phyloP scores from a whole-genome alignment of 2,113 vertebrate species.

The Cacatua alba region DNA sequence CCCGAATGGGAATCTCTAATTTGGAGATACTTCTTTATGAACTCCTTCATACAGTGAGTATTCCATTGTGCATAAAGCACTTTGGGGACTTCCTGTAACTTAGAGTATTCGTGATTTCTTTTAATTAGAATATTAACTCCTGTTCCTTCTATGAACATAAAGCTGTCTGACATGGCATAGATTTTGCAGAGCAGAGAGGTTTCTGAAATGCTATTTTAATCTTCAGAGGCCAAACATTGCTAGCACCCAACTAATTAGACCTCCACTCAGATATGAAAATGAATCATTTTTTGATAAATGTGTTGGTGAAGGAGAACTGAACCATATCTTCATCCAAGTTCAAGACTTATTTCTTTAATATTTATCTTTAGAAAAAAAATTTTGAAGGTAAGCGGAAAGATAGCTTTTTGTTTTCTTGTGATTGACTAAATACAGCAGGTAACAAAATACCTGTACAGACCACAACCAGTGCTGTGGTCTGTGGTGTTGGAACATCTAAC shows the following conservation, averaged over 20 bases:
- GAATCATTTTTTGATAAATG: neutral
- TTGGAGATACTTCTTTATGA: neutral
- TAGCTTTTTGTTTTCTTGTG: neutral
- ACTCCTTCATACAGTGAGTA: neutral
- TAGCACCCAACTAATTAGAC: neutral
- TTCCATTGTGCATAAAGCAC: neutral
- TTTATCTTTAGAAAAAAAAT: neutral
- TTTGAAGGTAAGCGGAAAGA: neutral
- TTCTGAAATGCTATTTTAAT: slow-evolving; percentile 2
- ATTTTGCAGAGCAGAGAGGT: neutral
- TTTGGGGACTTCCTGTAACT: neutral
- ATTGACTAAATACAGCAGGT: neutral
- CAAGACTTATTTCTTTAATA: neutral
- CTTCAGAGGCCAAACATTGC: neutral
- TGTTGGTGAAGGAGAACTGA: neutral
- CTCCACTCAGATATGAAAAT: neutral
- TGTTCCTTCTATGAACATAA: neutral
- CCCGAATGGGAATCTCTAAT: neutral
- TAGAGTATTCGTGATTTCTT: neutral
- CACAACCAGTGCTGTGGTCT: fast-evolving
- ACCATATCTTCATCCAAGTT: neutral
- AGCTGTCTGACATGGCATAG: neutral
- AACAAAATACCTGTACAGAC: neutral
- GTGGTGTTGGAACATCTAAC: neutral
- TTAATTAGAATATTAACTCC: neutral